Evolutionary conservation across 1,140 invertebrate genomes (phyloP).

Genomic region (Galleria mellonella): DNA sequence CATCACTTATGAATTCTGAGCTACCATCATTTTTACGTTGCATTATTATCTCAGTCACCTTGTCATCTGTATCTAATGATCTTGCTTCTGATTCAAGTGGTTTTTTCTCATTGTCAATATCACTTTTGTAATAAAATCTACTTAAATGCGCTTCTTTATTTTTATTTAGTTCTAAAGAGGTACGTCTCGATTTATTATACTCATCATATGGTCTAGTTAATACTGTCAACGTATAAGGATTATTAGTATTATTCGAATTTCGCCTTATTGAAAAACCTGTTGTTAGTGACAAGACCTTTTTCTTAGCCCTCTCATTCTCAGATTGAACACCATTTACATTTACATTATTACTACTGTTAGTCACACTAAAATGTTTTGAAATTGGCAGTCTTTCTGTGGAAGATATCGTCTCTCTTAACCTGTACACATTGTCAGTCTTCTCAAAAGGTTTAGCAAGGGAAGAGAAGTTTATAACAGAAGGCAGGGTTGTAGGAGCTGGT

Average conservation of each 20-base stretch:
- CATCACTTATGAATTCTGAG: conserved; percentile 20
- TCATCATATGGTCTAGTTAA: conserved; percentile 44
- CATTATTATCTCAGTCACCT: conserved; percentile 10
- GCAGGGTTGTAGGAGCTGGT: conserved; percentile 28
- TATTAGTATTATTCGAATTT: conserved; percentile 54
- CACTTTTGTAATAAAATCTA: conserved; percentile 28
- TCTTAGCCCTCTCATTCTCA: conserved; percentile 28
- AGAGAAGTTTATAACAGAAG: conserved; percentile 54
- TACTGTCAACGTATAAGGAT: conserved; percentile 61
- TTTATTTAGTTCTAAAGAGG: not conserved
- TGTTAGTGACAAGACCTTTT: conserved; percentile 59
- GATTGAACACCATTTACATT: conserved; percentile 27
- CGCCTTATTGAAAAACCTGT: conserved; percentile 68
- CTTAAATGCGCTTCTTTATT: conserved; percentile 6
- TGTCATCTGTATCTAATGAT: no score
- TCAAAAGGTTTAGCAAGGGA: conserved; percentile 64
- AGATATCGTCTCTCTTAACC: conserved; percentile 38
- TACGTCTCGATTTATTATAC: conserved; percentile 19
- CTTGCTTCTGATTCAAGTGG: conserved; percentile 1
- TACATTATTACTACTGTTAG: conserved; percentile 32
- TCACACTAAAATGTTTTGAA: conserved; percentile 31
- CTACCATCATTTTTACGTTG: conserved; percentile 26
- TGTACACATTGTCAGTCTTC: conserved; percentile 57
- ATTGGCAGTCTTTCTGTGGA: conserved; percentile 44
- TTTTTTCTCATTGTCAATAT: conserved; percentile 11